Evolutionary conservation across 2,113 vertebrate genomes (phyloP).

Genomic region (Acanthochromis polyacanthus): DNA sequence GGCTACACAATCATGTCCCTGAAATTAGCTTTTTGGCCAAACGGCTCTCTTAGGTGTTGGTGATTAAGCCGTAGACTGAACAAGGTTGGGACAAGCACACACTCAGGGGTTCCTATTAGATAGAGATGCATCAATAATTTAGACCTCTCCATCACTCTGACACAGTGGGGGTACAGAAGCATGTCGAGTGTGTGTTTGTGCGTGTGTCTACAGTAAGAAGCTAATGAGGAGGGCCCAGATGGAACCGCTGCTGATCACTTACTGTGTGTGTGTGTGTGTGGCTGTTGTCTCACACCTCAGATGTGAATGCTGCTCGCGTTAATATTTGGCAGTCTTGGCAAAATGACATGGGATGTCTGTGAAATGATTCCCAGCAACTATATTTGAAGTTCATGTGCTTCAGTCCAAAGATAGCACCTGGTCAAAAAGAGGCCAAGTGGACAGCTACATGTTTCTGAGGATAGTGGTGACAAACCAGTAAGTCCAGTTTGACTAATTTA

Average conservation of each 20-base stretch:
- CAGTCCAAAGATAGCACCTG: no score
- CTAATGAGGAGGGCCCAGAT: constrained; percentile 72
- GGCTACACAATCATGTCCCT: constrained; percentile 41
- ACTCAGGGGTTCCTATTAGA: constrained; percentile 67
- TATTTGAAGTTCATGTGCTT: no score
- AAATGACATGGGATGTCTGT: no score
- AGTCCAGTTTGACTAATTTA: no score
- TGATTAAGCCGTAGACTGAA: constrained; percentile 49
- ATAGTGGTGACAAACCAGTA: no score
- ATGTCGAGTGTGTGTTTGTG: constrained; percentile 9
- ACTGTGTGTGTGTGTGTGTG: constrained; percentile 19
- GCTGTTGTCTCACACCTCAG: no score
- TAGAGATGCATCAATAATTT: constrained; percentile 80
- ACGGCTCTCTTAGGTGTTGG: constrained; percentile 49
- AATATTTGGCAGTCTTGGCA: no score
- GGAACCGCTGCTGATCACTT: constrained; percentile 43
- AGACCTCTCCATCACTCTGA: constrained; percentile 70
- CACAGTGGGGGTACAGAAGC: constrained; percentile 60
- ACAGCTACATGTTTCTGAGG: no score
- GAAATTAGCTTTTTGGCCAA: constrained; percentile 59
- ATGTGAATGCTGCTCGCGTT: neutral
- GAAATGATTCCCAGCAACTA: no score
- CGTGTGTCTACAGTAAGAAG: constrained; percentile 1
- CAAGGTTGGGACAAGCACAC: constrained; percentile 42
- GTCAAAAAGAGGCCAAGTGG: no score